Base-by-base conservation (phyloP, 23 tunicate genomes). In the Halocynthia roretzi region DNA sequence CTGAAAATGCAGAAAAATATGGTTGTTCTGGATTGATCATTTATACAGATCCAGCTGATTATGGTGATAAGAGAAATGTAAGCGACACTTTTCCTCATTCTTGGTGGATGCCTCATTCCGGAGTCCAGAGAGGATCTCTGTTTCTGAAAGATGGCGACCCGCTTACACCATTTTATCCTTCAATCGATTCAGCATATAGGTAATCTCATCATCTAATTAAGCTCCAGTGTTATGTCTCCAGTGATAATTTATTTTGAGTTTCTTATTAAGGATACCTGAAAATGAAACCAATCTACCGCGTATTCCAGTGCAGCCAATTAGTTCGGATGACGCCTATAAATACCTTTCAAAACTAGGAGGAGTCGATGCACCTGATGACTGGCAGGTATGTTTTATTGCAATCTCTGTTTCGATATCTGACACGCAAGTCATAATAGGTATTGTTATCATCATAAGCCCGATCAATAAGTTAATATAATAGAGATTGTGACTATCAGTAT, bases 231-330 rank as follows among this genome's bases (percentile, higher is more conserved):
- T 10, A 67, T 67, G 20, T 10, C 12, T 68, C 50, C 40, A 21
- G 22, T 50, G 14, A 60, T 60, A n/a, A n/a, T n/a, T 60, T 17
- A n/a, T n/a, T 60, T 60, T 1, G 65, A 60, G 18, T 60, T 60
- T 60, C 4, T 17, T 60, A 60, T 60, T n/a, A 60, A 60, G 18
- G 18, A 60, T 84, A 53, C 82, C 87, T 14, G 75, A 71, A 17
- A 72, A 72, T 8, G 76, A 80, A 67, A 50, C 79, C 22, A 52
- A 31, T 62, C 68, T 90, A n/a, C 99, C 97, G 0, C 80, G 61
- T 31, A 96, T 96, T 6, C 99, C 99, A 20, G 91, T 85, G 31
- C 82, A 82, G 23, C 99, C 99, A 62, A 96, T 96, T 7, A 83
- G 99, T 72, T 85, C 84, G 58, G 18, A 51, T 49, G 91, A 90